These are phyloP conservation scores for Psittacula echo DNA, from an alignment of 2,797 vertebrate genomes.

Conservation along the genomic window DNA sequence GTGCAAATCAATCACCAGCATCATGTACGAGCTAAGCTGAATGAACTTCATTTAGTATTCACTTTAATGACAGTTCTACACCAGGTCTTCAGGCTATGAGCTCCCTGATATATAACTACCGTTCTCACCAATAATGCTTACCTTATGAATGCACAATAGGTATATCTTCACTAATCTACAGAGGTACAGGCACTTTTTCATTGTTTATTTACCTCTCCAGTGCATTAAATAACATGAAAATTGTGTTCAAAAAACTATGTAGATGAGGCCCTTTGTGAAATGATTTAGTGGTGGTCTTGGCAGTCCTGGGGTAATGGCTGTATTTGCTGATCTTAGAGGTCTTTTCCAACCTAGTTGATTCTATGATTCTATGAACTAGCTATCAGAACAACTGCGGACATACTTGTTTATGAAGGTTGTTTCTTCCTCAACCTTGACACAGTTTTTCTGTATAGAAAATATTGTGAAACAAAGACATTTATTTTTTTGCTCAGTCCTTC, in stretches of 20 bases:
- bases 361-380: background rate
- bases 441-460: background rate
- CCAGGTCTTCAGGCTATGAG: slow-evolving; percentile 36
- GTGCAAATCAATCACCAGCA: slow-evolving; percentile 58
- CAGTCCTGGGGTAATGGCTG: background rate
- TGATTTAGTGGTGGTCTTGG: background rate
- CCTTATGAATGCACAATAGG: slow-evolving; percentile 49
- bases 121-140: slow-evolving; percentile 28
- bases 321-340: background rate
- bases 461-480: background rate
- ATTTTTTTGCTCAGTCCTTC: background rate
- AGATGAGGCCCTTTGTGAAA: background rate
- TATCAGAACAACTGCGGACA: background rate
- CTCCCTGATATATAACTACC: slow-evolving; percentile 43
- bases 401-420: background rate
- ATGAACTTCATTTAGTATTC: slow-evolving; percentile 51
- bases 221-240: background rate
- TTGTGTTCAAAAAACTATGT: background rate
- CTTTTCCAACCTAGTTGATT: background rate
- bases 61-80: slow-evolving; percentile 51
- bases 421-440: background rate
- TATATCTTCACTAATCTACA: background rate
- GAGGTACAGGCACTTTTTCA: background rate
- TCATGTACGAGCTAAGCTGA: slow-evolving; percentile 19
- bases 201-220: slow-evolving; percentile 6